A percentile compares a stretch with the other conserved stretches of the same genome.
Conservation (phyloP, 2,888 invertebrate genomes). For the Galeopsomyia nigrocyanea region DNA sequence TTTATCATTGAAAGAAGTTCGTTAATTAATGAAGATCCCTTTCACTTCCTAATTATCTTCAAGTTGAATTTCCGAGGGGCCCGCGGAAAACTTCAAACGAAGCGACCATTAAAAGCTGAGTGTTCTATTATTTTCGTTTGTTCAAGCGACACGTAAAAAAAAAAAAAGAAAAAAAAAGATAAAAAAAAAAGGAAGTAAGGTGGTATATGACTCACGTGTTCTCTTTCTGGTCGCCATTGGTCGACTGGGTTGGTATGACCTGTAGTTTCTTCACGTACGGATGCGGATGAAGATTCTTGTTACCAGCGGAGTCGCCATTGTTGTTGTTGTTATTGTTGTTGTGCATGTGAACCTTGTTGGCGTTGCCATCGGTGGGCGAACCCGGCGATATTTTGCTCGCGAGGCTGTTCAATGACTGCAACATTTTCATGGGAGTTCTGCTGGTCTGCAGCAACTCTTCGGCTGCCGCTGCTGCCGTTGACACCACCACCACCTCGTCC, state of each 20-base stretch:
- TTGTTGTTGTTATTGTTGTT: slow-evolving; percentile 67
- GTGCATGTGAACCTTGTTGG: slow-evolving; percentile 76
- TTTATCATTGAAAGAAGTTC: too few relatives aligned
- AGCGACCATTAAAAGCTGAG: too few relatives aligned
- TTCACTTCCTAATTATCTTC: too few relatives aligned
- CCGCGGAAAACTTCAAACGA: too few relatives aligned
- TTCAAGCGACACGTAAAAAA: neutral
- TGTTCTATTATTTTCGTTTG: too few relatives aligned
- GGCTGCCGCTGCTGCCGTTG: slow-evolving; percentile 21
- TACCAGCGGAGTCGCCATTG: slow-evolving; percentile 71
- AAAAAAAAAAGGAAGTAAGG: neutral
- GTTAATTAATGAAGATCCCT: too few relatives aligned
- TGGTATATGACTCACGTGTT: slow-evolving; percentile 62
- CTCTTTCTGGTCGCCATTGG: slow-evolving; percentile 65
- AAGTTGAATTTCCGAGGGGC: too few relatives aligned
- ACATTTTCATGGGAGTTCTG: slow-evolving; percentile 74
- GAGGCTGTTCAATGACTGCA: slow-evolving; percentile 88
- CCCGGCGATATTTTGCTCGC: slow-evolving; percentile 92
- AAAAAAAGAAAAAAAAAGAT: neutral
- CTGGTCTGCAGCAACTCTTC: slow-evolving; percentile 54
- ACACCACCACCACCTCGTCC: slow-evolving; percentile 50
- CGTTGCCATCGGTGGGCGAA: slow-evolving; percentile 76
- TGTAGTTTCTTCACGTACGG: slow-evolving; percentile 63
- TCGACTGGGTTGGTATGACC: slow-evolving; percentile 53
- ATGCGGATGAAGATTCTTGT: slow-evolving; percentile 68